Percentiles rank a stretch among this genome's conserved stretches.
Evolutionary conservation across 2,113 vertebrate species (phyloP).

Genomic region (Ranitomeya variabilis): DNA sequence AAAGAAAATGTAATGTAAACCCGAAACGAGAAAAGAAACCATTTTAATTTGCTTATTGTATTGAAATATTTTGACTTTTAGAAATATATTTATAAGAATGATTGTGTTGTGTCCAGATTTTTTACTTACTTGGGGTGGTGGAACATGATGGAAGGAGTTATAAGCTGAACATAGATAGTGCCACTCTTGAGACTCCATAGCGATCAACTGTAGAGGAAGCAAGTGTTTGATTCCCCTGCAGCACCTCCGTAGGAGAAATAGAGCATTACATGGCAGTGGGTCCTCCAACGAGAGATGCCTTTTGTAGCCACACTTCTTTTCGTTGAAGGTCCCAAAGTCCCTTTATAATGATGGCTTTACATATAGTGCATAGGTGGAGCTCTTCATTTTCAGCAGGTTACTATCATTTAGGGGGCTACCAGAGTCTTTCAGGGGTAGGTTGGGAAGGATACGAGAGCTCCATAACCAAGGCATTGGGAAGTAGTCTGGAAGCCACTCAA

Average conservation of each 20-base stretch:
- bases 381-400: no score
- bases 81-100: conserved; percentile 34
- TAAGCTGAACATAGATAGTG: no score
- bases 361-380: no score
- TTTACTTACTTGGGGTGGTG: not conserved
- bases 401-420: no score
- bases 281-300: not conserved
- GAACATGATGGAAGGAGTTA: no score
- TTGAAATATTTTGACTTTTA: conserved; percentile 40
- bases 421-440: no score
- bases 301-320: not conserved
- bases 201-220: not conserved
- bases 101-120: not conserved
- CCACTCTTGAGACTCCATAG: no score
- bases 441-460: no score
- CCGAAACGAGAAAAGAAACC: not conserved
- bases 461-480: no score
- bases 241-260: not conserved
- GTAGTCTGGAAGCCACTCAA: no score
- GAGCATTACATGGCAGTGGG: not conserved
- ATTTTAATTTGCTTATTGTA: conserved; percentile 19
- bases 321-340: not conserved
- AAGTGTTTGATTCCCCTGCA: not conserved
- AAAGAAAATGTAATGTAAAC: not conserved
- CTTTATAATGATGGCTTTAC: no score